Percentiles rank a stretch among this genome's conserved stretches.
Conservation (phyloP, 2,113 vertebrate species). For the Vidua chalybeata region DNA sequence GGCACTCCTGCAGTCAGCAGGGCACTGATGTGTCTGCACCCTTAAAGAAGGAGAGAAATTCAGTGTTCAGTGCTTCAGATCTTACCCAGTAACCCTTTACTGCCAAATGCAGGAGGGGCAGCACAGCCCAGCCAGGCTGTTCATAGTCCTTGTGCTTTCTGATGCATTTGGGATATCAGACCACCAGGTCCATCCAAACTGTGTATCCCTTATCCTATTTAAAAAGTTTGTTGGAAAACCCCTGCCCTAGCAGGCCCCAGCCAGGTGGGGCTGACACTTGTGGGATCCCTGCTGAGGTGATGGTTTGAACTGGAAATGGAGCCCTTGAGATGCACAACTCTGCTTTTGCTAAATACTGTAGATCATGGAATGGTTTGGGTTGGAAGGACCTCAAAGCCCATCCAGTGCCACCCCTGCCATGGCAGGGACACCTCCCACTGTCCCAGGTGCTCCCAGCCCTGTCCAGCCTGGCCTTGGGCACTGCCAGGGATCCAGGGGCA, state of each 20-base stretch:
- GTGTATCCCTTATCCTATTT: background rate
- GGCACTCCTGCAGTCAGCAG: background rate
- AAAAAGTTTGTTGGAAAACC: background rate
- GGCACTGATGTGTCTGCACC: background rate
- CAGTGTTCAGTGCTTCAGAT: background rate
- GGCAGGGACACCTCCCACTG: background rate
- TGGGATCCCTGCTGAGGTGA: background rate
- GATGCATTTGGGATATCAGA: background rate
- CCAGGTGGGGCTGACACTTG: background rate
- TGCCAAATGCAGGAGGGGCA: background rate
- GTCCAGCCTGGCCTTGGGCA: background rate
- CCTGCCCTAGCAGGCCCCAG: background rate
- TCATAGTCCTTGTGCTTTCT: background rate
- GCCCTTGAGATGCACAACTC: background rate
- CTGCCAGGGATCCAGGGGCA: background rate
- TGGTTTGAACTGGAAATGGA: background rate
- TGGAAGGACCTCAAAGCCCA: background rate
- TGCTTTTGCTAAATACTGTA: background rate
- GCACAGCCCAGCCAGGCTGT: background rate
- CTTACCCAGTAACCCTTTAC: accelerated
- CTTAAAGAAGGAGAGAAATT: background rate
- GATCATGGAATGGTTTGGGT: background rate
- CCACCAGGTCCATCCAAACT: background rate
- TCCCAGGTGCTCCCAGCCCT: background rate
- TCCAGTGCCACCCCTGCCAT: accelerated